Base-by-base conservation (phyloP, 2,888 invertebrate genomes). In the Eupithecia inturbata region DNA sequence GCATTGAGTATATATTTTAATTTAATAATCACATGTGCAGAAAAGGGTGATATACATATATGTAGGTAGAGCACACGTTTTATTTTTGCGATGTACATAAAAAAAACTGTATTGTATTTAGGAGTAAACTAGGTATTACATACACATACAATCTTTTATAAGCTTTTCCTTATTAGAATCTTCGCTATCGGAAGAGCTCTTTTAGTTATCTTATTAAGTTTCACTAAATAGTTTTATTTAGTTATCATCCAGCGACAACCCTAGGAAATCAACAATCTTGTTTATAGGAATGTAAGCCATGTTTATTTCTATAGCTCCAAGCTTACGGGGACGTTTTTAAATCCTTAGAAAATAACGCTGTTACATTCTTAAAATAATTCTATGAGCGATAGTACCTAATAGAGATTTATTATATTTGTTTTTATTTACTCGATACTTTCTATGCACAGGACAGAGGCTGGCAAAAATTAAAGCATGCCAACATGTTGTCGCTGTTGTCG, bases 221-320 rank as follows among this genome's bases (percentile, higher is more conserved):
- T 67, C 16, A 26, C 9, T 19, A 7, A 26, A 60, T 16, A 60
- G n/a, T n/a, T n/a, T n/a, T n/a, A 41, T 28, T 45, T 22, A 67
- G 57, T 57, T 31, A 60, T 60, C 14, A 6, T 31, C 31, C 10
- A 12, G 49, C 49, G 73, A 0, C 71, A 76, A 33, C 76, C 76
- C 76, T 76, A 68, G 60, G 64, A 71, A 70, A 76, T 73, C 76
- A 76, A 90, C 92, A 87, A 91, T 91, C 92, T 92, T 94, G 93
- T 94, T 94, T 94, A 93, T 92, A 92, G 88, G 89, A 91, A 91
- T 92, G 91, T 93, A 92, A 93, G 89, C 89, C 85, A 90, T 89
- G 90, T 89, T 91, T 93, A 93, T 93, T 92, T 92, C 90, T 84
- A 90, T 79, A 82, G 83, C 83, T 84, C 84, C 78, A 76, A 77